A percentile compares a stretch with the other conserved stretches of the same genome.
Conservation (phyloP, 2,888 invertebrate genomes). For the Melanchra persicariae region DNA sequence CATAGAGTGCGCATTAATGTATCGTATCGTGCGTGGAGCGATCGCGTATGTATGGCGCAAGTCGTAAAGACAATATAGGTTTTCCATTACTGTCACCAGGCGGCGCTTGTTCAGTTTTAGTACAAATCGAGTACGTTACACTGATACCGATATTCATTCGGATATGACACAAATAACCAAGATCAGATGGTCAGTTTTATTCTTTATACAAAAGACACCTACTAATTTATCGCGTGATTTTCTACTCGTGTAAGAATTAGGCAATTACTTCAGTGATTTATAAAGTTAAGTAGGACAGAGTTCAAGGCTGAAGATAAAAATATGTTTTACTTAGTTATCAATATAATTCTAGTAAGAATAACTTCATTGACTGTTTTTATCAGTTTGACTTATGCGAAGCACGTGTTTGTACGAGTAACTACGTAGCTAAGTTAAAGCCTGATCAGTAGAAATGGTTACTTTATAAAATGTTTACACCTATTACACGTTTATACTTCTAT, state of each 20-base stretch:
- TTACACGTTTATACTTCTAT: not conserved
- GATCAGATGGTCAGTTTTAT: not conserved
- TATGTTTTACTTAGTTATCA: not conserved
- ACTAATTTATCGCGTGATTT: no score
- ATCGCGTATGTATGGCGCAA: no score
- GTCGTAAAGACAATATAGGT: no score
- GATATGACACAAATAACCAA: no score
- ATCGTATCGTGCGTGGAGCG: no score
- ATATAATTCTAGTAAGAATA: not conserved
- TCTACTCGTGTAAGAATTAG: conserved; percentile 1
- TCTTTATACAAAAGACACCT: not conserved
- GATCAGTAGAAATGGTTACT: not conserved
- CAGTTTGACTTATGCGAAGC: conserved; percentile 1
- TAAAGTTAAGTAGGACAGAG: not conserved
- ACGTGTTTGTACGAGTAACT: conserved; percentile 14
- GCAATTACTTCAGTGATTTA: conserved; percentile 12
- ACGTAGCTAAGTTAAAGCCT: no score
- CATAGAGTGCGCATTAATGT: no score
- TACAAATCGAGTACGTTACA: no score
- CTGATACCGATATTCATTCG: not conserved
- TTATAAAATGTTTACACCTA: not conserved
- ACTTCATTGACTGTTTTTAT: conserved; percentile 8
- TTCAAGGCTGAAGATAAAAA: conserved; percentile 20
- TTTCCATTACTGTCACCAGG: no score
- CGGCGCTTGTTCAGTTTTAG: no score